phyloP scores from a whole-genome alignment of 2,113 vertebrate genomes.

The Phainopepla nitens region DNA sequence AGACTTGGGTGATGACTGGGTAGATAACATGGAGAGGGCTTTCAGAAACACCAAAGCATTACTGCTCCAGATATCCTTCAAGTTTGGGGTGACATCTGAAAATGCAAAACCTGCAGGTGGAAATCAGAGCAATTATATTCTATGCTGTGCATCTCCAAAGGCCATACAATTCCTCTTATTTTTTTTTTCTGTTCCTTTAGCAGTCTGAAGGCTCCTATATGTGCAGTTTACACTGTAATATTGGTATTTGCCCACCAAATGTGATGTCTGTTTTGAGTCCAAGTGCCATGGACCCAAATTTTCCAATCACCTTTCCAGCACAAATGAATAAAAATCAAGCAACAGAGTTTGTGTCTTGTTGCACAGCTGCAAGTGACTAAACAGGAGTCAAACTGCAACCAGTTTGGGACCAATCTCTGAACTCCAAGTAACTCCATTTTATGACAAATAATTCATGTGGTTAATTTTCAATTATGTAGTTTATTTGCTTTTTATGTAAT shows the following conservation, averaged over 20 bases:
- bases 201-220: not conserved
- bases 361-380: not conserved
- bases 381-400: not conserved
- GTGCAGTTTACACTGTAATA: not conserved
- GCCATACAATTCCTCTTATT: accelerated
- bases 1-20: not conserved
- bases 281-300: not conserved
- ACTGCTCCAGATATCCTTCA: not conserved
- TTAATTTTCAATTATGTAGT: not conserved
- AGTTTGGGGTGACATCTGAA: not conserved
- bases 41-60: not conserved
- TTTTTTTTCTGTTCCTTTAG: not conserved
- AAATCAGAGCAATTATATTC: not conserved
- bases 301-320: not conserved
- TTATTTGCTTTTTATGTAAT: slow-evolving; percentile 50
- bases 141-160: not conserved
- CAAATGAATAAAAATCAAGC: not conserved
- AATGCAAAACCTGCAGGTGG: accelerated
- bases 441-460: not conserved
- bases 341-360: not conserved
- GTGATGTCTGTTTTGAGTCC: not conserved
- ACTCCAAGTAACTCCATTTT: not conserved
- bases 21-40: not conserved
- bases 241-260: not conserved
- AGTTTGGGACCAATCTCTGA: not conserved